Percentiles rank a stretch among this genome's conserved stretches.
Evolutionary conservation across 2,113 vertebrate species (phyloP).

Genomic region (Pholis gunnellus): DNA sequence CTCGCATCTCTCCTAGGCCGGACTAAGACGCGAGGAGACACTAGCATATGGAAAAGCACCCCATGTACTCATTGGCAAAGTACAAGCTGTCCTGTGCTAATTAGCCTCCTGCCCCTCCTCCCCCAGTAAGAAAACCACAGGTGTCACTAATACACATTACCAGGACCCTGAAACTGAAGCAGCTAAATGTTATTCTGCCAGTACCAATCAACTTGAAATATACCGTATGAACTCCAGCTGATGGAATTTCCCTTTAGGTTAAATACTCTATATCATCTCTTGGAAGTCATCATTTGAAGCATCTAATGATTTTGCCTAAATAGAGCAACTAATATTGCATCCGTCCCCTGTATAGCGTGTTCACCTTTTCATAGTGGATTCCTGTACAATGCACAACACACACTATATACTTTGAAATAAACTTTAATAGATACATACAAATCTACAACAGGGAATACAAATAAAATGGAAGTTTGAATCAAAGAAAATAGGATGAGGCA

Average conservation of each 20-base stretch:
- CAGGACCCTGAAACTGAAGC: background rate
- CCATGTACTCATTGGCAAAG: background rate
- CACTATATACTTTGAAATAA: slow-evolving; percentile 85
- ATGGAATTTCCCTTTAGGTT: background rate
- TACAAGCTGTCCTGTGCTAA: background rate
- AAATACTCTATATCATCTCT: too few species aligned
- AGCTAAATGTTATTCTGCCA: background rate
- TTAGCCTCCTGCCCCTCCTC: too few species aligned
- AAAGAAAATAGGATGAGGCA: slow-evolving; percentile 62
- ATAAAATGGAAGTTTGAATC: slow-evolving; percentile 87
- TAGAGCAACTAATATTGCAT: too few species aligned
- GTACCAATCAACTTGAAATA: background rate
- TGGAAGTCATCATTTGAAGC: background rate
- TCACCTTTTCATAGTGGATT: background rate
- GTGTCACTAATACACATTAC: too few species aligned
- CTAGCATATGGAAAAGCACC: too few species aligned
- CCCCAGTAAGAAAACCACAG: background rate
- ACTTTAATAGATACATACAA: slow-evolving; percentile 91
- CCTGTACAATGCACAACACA: background rate
- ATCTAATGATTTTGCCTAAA: background rate
- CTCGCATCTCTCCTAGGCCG: too few species aligned
- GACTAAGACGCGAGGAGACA: too few species aligned
- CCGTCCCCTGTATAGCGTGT: background rate
- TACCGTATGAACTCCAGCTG: background rate
- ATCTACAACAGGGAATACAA: slow-evolving; percentile 92